Conservation (phyloP, 2,888 invertebrate genomes). For the Scaptomyza flava region DNA sequence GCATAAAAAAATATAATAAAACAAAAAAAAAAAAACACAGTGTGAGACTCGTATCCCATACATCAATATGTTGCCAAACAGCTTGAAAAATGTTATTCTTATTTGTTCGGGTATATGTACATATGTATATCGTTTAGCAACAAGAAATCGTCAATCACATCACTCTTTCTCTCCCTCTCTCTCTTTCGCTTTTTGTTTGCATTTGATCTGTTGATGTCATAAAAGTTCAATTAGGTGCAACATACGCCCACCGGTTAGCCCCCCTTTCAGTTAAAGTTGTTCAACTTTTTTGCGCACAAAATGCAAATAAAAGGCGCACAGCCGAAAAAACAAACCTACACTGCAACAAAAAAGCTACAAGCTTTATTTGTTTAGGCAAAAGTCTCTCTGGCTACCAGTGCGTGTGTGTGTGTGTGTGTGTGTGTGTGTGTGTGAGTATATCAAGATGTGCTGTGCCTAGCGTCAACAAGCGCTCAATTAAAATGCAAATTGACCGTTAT, state of each 20-base stretch:
- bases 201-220: constrained; percentile 63
- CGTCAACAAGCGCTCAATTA: constrained; percentile 63
- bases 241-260: constrained; percentile 20
- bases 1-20: constrained; percentile 35
- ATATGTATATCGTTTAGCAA: constrained; percentile 5
- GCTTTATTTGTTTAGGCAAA: constrained; percentile 27
- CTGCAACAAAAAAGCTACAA: constrained; percentile 4
- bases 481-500: constrained; percentile 73
- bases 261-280: constrained; percentile 19
- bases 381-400: background rate
- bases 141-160: constrained; percentile 30
- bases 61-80: constrained; percentile 42
- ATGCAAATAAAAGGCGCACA: constrained; percentile 36
- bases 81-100: constrained; percentile 34
- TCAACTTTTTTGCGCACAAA: constrained; percentile 39
- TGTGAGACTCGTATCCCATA: constrained; percentile 3
- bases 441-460: constrained; percentile 38
- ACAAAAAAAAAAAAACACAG: constrained; percentile 17
- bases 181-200: background rate
- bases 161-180: background rate
- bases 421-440: constrained; percentile 10
- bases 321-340: background rate
- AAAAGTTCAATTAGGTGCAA: constrained; percentile 68
- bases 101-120: background rate
- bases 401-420: constrained; percentile 8